Evolutionary conservation across 2,888 invertebrate species (phyloP).

Genomic region (Cyaniris semiargus): DNA sequence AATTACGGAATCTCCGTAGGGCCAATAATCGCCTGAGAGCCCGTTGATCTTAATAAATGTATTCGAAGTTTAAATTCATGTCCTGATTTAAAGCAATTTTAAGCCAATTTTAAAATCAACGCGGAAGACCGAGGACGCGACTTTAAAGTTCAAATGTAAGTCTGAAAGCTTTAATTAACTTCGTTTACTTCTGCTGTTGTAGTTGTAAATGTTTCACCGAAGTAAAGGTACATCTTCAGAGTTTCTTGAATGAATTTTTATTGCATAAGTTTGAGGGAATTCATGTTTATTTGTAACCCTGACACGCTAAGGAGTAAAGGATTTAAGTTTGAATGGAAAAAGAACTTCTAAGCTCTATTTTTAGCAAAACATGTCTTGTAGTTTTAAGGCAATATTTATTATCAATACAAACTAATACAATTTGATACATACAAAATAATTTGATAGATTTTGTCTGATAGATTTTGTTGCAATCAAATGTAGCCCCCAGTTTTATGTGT

Average conservation of each 20-base stretch:
- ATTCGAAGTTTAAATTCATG: not conserved
- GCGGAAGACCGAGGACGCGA: not conserved
- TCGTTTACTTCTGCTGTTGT: not conserved
- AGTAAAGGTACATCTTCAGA: not conserved
- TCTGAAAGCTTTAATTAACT: slow-evolving; percentile 17
- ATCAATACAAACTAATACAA: too few species aligned
- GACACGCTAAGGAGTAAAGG: too few species aligned
- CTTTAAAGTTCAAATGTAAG: slow-evolving; percentile 13
- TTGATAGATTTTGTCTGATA: too few species aligned
- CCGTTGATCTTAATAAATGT: not conserved
- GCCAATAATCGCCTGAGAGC: not conserved
- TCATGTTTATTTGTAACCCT: not conserved
- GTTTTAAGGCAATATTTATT: too few species aligned
- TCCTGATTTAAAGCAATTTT: not conserved
- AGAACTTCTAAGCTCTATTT: too few species aligned
- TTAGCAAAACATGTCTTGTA: too few species aligned
- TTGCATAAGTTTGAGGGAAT: not conserved
- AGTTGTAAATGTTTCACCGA: not conserved
- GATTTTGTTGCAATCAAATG: too few species aligned
- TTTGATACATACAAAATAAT: too few species aligned
- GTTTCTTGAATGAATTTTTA: not conserved
- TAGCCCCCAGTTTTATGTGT: too few species aligned
- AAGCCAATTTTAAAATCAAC: not conserved
- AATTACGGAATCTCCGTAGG: too few species aligned
- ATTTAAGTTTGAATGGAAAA: too few species aligned